These are phyloP conservation scores for Uria aalge DNA, from an alignment of 2,113 vertebrate genomes.

Conservation along the genomic window DNA sequence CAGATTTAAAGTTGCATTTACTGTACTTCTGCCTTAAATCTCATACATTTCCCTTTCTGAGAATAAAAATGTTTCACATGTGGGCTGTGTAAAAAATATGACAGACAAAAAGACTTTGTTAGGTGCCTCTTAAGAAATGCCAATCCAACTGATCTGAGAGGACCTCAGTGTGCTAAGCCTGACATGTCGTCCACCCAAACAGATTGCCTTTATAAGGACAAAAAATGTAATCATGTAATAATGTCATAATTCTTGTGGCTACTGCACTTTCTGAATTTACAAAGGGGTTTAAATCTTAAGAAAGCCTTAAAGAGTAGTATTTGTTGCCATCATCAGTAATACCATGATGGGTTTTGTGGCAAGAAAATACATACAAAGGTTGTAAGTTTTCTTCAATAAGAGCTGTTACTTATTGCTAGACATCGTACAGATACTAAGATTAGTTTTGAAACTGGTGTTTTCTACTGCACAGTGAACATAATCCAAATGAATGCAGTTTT, in stretches of 20 bases:
- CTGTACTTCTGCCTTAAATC: not conserved
- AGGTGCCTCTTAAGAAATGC: not conserved
- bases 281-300: not conserved
- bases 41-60: not conserved
- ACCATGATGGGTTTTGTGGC: not conserved
- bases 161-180: not conserved
- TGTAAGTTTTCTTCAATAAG: not conserved
- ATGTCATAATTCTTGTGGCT: not conserved
- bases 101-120: not conserved
- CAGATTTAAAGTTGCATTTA: not conserved
- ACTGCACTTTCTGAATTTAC: not conserved
- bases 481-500: not conserved
- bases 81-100: not conserved
- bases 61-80: not conserved
- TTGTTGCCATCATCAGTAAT: not conserved
- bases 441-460: not conserved
- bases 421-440: not conserved
- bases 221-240: not conserved
- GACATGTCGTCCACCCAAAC: not conserved
- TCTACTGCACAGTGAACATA: not conserved
- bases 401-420: not conserved
- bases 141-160: not conserved
- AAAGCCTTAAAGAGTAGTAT: not conserved
- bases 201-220: not conserved
- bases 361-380: not conserved